These are phyloP conservation scores for Calycopis cecrops DNA, from an alignment of 1,140 invertebrate species.

Conservation along the genomic window DNA sequence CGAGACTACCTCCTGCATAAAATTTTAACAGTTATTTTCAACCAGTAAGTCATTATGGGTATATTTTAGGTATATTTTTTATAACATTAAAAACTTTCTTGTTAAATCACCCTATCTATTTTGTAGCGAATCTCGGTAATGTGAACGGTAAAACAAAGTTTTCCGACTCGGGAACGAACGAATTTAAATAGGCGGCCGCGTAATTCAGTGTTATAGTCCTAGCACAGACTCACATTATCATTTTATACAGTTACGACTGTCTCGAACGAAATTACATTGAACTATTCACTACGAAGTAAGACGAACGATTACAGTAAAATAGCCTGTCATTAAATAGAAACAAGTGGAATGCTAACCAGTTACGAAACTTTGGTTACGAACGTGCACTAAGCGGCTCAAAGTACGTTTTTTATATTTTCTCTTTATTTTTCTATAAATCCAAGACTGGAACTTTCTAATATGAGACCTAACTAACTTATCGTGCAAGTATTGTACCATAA, in stretches of 20 bases:
- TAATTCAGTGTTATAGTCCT: constrained; percentile 4
- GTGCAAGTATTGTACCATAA: too few species aligned
- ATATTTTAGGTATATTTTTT: not conserved
- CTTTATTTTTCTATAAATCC: too few species aligned
- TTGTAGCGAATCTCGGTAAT: constrained; percentile 3
- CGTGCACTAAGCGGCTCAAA: too few species aligned
- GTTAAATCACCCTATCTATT: constrained; percentile 8
- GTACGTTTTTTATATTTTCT: too few species aligned
- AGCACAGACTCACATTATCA: constrained; percentile 5
- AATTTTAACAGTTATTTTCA: too few species aligned
- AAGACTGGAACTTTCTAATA: too few species aligned
- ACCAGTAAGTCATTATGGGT: not conserved
- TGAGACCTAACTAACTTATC: too few species aligned
- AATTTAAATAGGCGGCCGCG: constrained; percentile 6
- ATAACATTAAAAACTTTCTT: not conserved
- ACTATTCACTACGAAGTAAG: not conserved
- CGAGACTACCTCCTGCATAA: too few species aligned
- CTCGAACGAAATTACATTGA: not conserved
- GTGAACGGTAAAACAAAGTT: constrained; percentile 4
- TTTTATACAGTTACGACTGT: not conserved
- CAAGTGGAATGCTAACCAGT: too few species aligned
- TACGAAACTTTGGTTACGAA: too few species aligned
- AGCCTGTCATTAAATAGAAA: too few species aligned
- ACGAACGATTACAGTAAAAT: too few species aligned
- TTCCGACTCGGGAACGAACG: not conserved